phyloP scores from a whole-genome alignment of 2,888 invertebrate species.

The Escarpia spicata region DNA sequence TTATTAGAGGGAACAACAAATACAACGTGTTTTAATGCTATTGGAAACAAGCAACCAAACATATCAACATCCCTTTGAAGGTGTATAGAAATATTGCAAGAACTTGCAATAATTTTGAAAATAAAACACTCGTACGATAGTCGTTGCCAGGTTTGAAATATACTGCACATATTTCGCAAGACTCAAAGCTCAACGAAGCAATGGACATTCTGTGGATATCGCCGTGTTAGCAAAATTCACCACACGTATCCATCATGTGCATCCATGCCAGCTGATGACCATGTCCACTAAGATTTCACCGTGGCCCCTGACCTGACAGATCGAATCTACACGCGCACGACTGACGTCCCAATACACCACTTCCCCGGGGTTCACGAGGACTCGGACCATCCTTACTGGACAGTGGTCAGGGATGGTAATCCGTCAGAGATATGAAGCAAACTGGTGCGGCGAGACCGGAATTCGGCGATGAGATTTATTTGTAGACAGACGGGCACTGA shows the following conservation, averaged over 20 bases:
- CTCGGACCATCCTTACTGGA: neutral
- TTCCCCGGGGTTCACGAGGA: neutral
- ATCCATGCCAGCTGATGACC: neutral
- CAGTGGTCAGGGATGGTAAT: neutral
- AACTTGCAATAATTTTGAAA: too few species aligned
- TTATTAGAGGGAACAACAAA: too few species aligned
- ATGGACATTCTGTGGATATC: neutral
- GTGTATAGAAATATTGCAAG: too few species aligned
- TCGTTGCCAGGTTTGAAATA: too few species aligned
- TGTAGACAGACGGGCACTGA: neutral
- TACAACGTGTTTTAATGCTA: too few species aligned
- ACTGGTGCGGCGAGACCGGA: neutral
- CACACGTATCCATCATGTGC: neutral
- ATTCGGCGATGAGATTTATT: neutral
- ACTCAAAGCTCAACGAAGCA: neutral
- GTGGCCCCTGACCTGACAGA: neutral
- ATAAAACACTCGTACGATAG: too few species aligned
- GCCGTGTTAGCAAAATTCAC: neutral
- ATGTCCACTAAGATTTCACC: neutral
- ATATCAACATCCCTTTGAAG: too few species aligned
- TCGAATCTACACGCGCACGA: neutral
- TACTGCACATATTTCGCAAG: too few species aligned
- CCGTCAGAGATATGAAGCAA: neutral
- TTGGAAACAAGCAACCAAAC: too few species aligned
- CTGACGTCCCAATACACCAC: neutral